Evolutionary conservation across 1,140 invertebrate species (phyloP).

Genomic region (Zophobas atratus): DNA sequence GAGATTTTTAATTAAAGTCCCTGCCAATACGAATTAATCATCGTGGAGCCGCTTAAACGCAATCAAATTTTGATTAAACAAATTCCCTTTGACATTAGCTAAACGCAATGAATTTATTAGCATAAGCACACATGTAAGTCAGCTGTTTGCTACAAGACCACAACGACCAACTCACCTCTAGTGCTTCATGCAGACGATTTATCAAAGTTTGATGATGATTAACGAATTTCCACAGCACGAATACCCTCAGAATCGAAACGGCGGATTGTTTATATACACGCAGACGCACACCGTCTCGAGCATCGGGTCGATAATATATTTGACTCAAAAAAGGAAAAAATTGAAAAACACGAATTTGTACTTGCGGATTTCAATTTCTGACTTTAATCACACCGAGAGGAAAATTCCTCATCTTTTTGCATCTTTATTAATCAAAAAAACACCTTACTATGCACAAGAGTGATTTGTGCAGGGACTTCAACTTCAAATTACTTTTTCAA

Average conservation of each 20-base stretch:
- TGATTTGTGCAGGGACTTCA: neutral
- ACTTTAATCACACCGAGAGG: neutral
- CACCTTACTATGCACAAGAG: too few species aligned
- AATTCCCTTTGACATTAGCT: too few species aligned
- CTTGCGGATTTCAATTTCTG: constrained; percentile 6
- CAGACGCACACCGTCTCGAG: constrained; percentile 40
- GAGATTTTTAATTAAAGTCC: constrained; percentile 22
- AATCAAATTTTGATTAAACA: too few species aligned
- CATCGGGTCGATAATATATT: constrained; percentile 43
- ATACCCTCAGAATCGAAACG: constrained; percentile 41
- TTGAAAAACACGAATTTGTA: constrained; percentile 27
- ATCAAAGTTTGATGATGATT: constrained; percentile 41
- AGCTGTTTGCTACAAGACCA: neutral
- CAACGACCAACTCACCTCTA: constrained; percentile 30
- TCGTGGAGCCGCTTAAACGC: too few species aligned
- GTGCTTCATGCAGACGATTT: constrained; percentile 38
- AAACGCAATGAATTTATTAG: neutral
- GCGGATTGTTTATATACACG: constrained; percentile 46
- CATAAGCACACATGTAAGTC: neutral
- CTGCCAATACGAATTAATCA: too few species aligned
- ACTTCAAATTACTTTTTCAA: constrained; percentile 12
- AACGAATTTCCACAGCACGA: constrained; percentile 40
- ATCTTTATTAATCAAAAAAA: too few species aligned
- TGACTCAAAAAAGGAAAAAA: constrained; percentile 31
- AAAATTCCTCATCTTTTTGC: too few species aligned